Conservation (phyloP, 2,113 vertebrate species). For the Sakesphorus luctuosus region DNA sequence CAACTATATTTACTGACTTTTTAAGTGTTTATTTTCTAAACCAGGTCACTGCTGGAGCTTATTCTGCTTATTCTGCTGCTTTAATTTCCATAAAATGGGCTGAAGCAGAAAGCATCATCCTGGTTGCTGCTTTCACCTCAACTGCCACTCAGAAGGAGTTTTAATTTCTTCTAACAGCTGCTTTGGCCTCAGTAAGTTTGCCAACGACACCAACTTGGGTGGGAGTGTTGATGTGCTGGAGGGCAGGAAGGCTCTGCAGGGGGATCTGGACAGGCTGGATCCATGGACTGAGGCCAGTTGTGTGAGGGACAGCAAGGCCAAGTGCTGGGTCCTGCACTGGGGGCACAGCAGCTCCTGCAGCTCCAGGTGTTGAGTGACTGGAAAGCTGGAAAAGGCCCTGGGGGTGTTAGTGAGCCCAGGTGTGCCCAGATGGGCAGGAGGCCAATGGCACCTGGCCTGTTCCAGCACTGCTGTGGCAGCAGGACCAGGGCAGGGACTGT, state of each 20-base stretch:
- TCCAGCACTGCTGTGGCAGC: not conserved
- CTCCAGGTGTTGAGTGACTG: not conserved
- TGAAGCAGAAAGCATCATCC: not conserved
- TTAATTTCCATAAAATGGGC: not conserved
- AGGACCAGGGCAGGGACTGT: not conserved
- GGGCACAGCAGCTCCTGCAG: not conserved
- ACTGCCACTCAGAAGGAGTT: not conserved
- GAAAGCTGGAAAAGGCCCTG: not conserved
- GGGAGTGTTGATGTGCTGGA: not conserved
- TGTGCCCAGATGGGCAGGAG: not conserved
- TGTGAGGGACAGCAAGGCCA: not conserved
- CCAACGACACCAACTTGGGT: not conserved
- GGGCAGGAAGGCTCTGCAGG: not conserved
- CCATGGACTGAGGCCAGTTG: rapidly evolving
- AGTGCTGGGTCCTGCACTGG: not conserved
- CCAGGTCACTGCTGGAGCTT: not conserved
- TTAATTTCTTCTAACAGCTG: not conserved
- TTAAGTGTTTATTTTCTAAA: not conserved
- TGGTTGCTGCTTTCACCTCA: not conserved
- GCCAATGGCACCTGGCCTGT: not conserved
- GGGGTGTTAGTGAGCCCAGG: not conserved
- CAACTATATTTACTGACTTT: not conserved
- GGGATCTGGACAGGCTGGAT: not conserved
- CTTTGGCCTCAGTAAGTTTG: not conserved
- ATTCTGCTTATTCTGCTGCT: not conserved